These are phyloP conservation scores for Triplophysa siluroides DNA, from an alignment of 2,113 vertebrate species.

Conservation along the genomic window DNA sequence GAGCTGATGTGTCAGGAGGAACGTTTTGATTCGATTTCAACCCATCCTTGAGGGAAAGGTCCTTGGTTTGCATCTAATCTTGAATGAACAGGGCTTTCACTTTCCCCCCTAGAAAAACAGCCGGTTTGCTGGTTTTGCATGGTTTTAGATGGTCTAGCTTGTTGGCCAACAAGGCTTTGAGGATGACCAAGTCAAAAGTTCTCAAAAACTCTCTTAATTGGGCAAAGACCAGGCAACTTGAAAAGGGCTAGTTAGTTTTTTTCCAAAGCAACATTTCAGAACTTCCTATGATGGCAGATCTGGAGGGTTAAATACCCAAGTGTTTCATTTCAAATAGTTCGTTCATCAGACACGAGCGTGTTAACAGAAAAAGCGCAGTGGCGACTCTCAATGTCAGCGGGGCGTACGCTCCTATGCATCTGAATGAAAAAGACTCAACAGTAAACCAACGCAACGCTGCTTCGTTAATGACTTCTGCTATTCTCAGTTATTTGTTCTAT, in stretches of 20 bases:
- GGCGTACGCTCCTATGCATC: slow-evolving; percentile 24
- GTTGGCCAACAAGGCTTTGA: no score
- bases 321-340: slow-evolving; percentile 10
- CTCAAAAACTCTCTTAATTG: no score
- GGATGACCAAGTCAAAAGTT: no score
- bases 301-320: slow-evolving; percentile 2
- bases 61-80: slow-evolving; percentile 3
- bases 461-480: slow-evolving; percentile 23
- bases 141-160: no score
- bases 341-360: slow-evolving; percentile 31
- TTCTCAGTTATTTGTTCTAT: slow-evolving; percentile 4
- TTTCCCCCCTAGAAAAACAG: background rate
- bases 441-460: slow-evolving; percentile 19
- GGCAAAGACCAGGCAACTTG: no score
- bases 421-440: slow-evolving; percentile 46
- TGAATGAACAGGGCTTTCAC: background rate
- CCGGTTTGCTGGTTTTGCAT: no score
- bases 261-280: slow-evolving; percentile 1
- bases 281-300: background rate
- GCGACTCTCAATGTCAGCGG: slow-evolving; percentile 45
- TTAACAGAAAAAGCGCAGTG: slow-evolving; percentile 45
- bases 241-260: background rate
- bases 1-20: slow-evolving; percentile 1
- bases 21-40: background rate
- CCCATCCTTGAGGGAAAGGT: background rate